Conservation (phyloP, 23 tunicate genomes). For the Clavelina lepadiformis region DNA sequence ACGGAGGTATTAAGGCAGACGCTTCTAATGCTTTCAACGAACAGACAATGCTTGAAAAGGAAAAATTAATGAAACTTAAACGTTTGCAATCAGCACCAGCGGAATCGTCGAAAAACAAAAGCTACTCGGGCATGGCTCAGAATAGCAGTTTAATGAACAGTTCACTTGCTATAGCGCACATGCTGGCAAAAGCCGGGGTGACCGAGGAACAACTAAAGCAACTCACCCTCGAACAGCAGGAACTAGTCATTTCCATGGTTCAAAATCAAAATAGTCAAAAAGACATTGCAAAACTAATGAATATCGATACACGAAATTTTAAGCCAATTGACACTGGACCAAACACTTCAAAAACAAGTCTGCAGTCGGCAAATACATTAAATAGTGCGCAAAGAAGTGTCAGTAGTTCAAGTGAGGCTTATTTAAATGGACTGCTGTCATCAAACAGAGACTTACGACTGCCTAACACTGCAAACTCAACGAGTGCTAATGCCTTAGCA, state of each 20-base stretch:
- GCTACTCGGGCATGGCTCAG: neutral
- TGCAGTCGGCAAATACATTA: neutral
- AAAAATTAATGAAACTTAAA: slow-evolving; percentile 18
- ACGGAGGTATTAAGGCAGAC: neutral
- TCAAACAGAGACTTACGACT: neutral
- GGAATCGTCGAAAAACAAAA: neutral
- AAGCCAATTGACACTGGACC: neutral
- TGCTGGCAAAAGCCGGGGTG: slow-evolving; percentile 66
- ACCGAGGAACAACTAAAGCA: slow-evolving; percentile 73
- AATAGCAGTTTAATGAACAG: slow-evolving; percentile 18
- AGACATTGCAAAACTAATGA: slow-evolving; percentile 39
- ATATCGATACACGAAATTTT: slow-evolving; percentile 10
- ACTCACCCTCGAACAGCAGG: slow-evolving; percentile 71
- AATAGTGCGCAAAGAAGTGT: no score
- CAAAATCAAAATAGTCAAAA: slow-evolving; percentile 50
- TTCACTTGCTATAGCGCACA: slow-evolving; percentile 43
- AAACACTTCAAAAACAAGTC: neutral
- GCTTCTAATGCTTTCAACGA: slow-evolving; percentile 1
- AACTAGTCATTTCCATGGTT: slow-evolving; percentile 53
- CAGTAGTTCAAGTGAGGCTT: no score
- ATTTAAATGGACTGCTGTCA: no score
- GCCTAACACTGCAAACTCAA: neutral
- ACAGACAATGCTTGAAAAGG: slow-evolving; percentile 11
- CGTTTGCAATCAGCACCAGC: slow-evolving; percentile 32
- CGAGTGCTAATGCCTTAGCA: neutral